Evolutionary conservation across 2,113 vertebrate species (phyloP), one percentile per base, ranked within the genome.

Genomic region (Petroica traversi): DNA sequence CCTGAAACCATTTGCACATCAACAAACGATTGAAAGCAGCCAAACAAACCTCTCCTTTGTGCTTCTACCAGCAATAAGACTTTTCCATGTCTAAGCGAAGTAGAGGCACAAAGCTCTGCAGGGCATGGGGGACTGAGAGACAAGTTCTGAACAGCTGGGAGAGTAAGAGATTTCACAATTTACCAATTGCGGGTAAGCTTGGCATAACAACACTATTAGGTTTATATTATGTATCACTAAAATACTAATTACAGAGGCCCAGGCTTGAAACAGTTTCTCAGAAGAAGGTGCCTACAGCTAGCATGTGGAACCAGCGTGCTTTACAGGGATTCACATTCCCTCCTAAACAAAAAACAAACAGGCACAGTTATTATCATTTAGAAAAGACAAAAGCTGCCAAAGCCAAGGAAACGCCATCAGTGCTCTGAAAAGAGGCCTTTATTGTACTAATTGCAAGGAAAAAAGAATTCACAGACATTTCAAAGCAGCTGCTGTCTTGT

Each of bases 401-500:
- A 91, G n/a, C 34, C 54, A 76, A 82, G 61, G 48, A 95, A 85
- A 45, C 7, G 24, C 85, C 73, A 87, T 94, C 93, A 87, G 43
- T 63, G 88, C 75, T 88, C 79, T 87, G 68, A 92, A 64, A 92
- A 89, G 73, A 74, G 76, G 41, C 46, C 77, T 92, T 86, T 92
- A 49, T 93, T 94, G 92, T 96, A 66, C 94, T 97, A 97, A 97
- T 95, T 92, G 83, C 93, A 92, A 89, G 69, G 46, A 66, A 55
- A 92, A 88, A 97, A 94, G 66, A 67, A 97, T 85, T 81, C 63
- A 82, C 25, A 95, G 74, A 40, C 87, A 93, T 92, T 96, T 88
- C 81, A 88, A 89, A 94, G 81, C 89, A 88, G 92, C 89, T 95
- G 77, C 61, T 97, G 73, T 94, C 69, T 97, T 95, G 62, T 97